Evolutionary conservation across 2,888 invertebrate species (phyloP).

Genomic region (Drosophila kuntzei): DNA sequence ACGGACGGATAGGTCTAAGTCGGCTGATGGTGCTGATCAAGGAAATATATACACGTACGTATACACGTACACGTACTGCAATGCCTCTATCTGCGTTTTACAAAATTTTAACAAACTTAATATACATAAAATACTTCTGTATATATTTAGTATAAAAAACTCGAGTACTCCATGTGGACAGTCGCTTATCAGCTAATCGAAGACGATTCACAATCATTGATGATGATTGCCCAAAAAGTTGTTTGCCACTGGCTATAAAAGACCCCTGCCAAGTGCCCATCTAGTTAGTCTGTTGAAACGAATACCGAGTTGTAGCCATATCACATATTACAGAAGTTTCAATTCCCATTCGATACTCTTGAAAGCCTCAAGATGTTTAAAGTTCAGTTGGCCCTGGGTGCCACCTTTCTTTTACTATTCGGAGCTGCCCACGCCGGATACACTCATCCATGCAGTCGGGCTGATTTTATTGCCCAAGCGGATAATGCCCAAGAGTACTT

Average conservation of each 20-base stretch:
- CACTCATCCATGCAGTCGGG: slow-evolving; percentile 43
- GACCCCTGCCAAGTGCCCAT: slow-evolving; percentile 38
- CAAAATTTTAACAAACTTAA: no score
- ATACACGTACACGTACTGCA: no score
- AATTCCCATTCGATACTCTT: neutral
- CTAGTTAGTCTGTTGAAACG: slow-evolving; percentile 68
- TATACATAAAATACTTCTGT: no score
- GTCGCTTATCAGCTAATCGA: slow-evolving; percentile 64
- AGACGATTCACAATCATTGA: slow-evolving; percentile 28
- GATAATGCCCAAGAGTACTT: slow-evolving; percentile 61
- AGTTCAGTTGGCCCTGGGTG: slow-evolving; percentile 30
- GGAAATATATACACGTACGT: no score
- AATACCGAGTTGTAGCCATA: slow-evolving; percentile 47
- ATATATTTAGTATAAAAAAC: no score
- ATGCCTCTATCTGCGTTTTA: no score
- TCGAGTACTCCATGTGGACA: slow-evolving; percentile 1
- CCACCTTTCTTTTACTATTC: slow-evolving; percentile 26
- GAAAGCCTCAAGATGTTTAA: slow-evolving; percentile 34
- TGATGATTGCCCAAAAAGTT: slow-evolving; percentile 29
- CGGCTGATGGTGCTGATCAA: no score
- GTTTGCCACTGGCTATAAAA: slow-evolving; percentile 69
- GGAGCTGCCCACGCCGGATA: slow-evolving; percentile 31
- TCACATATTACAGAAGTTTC: neutral
- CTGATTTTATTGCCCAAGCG: slow-evolving; percentile 57
- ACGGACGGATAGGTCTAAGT: no score